Base-by-base conservation (phyloP, 37 sponge, comb jelly and placozoan species). In the Halisarca cf. caerulea region DNA sequence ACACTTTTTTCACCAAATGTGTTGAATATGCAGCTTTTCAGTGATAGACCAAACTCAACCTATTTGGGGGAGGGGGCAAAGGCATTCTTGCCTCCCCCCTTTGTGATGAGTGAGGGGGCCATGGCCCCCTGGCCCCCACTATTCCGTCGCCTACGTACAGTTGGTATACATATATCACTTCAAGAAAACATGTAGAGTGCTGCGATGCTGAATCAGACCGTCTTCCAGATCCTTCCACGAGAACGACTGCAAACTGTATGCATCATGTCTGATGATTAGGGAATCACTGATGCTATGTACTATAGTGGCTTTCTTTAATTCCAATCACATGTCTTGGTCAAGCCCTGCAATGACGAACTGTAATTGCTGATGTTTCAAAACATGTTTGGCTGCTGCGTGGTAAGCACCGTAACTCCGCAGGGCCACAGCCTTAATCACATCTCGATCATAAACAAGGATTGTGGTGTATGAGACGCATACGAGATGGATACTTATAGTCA, bases 341-440 rank as follows among this genome's bases (percentile, higher is more conserved):
- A 71, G 35, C 32, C 32, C 38, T 33, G 73, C 73, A 71, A 32
- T 32, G 39, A 71, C 39, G 5, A 71, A 32, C 20, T 18, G 8
- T 20, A 71, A 34, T 5, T 71, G 37, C 4, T 37, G 41, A 32
- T 71, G 41, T 32, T 4, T 9, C 73, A 71, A 34, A 38, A 71
- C 41, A 71, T 71, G 73, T 30, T 71, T 71, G 11, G 39, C 73
- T 71, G 73, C 73, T 38, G 73, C 73, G 32, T 18, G 6, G 41
- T 71, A n/a, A n/a, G n/a, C n/a, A 66, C 28, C 8, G 28, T 66
- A 71, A 17, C 32, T 32, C 73, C 32, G 11, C 7, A 6, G 35
- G 35, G 73, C 73, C 39, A 71, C 21, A 38, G 41, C 21, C 39
- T 71, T 71, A 32, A 71, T 71, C 3, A 71, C 18, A 20, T 71